These are phyloP conservation scores for Anolis sagrei DNA, from an alignment of 2,113 vertebrate genomes.

Conservation along the genomic window DNA sequence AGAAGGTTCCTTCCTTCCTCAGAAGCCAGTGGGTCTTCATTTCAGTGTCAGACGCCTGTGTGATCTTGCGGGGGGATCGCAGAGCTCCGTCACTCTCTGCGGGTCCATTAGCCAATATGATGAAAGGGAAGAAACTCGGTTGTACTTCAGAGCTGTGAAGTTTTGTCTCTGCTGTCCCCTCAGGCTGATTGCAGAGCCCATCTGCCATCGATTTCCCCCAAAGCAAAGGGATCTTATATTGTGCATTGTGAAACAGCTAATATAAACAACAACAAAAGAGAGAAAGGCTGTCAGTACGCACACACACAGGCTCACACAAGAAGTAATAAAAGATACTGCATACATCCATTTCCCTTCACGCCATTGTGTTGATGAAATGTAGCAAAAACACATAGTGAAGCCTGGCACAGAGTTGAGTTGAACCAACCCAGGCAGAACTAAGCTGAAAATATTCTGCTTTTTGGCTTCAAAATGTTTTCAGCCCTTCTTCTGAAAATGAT, in stretches of 20 bases:
- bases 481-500: neutral
- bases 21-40: constrained; percentile 31
- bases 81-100: constrained; percentile 29
- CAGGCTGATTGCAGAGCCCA: constrained; percentile 65
- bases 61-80: constrained; percentile 39
- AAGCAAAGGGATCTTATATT: constrained; percentile 62
- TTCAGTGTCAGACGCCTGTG: constrained; percentile 51
- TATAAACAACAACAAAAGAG: constrained; percentile 32
- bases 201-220: constrained; percentile 64
- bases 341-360: neutral
- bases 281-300: constrained; percentile 30
- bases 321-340: constrained; percentile 3
- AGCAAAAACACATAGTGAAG: neutral
- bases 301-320: neutral
- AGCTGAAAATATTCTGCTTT: neutral
- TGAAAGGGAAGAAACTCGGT: constrained; percentile 53
- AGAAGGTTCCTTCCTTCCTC: constrained; percentile 23
- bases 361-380: neutral
- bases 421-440: neutral
- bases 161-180: constrained; percentile 59
- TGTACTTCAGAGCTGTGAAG: constrained; percentile 49
- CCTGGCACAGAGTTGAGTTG: neutral
- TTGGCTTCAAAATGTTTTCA: neutral
- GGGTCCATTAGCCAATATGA: constrained; percentile 53
- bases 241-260: constrained; percentile 46